Evolutionary conservation across 2,888 invertebrate genomes (phyloP).

Genomic region (Corbicula japonica): DNA sequence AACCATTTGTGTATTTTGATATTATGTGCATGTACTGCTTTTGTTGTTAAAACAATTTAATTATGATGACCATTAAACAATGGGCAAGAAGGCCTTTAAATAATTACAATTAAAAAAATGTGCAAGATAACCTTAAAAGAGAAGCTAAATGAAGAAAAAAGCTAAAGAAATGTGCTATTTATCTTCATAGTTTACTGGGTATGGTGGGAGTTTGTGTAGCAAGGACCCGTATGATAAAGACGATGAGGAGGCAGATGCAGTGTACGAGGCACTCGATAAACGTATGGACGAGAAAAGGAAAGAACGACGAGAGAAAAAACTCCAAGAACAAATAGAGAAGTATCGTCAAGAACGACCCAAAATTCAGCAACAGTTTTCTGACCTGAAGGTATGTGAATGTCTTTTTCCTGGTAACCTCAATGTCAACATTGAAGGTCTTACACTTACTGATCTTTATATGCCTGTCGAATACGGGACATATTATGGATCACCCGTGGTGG

Average conservation of each 20-base stretch:
- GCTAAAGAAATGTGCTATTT: too few species aligned
- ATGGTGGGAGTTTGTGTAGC: slow-evolving; percentile 99
- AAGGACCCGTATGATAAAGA: slow-evolving; percentile 99
- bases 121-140: too few species aligned
- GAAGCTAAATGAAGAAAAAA: too few species aligned
- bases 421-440: neutral
- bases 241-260: slow-evolving; percentile 99
- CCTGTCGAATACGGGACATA: too few species aligned
- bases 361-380: slow-evolving; percentile 99
- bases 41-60: too few species aligned
- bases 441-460: neutral
- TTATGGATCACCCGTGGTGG: too few species aligned
- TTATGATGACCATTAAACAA: too few species aligned
- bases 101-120: too few species aligned
- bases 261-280: slow-evolving; percentile 99
- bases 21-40: too few species aligned
- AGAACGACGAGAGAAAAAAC: slow-evolving; percentile 93
- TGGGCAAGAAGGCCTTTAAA: too few species aligned
- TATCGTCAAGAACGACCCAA: slow-evolving; percentile 99
- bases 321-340: slow-evolving; percentile 93
- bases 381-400: slow-evolving; percentile 91
- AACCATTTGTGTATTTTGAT: too few species aligned
- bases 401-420: neutral
- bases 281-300: slow-evolving; percentile 99
- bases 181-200: slow-evolving; percentile 95